A percentile compares a stretch with the other conserved stretches of the same genome.
These are phyloP conservation scores for Poeciliopsis retropinna DNA, from an alignment of 2,113 vertebrate genomes.

Conservation along the genomic window DNA sequence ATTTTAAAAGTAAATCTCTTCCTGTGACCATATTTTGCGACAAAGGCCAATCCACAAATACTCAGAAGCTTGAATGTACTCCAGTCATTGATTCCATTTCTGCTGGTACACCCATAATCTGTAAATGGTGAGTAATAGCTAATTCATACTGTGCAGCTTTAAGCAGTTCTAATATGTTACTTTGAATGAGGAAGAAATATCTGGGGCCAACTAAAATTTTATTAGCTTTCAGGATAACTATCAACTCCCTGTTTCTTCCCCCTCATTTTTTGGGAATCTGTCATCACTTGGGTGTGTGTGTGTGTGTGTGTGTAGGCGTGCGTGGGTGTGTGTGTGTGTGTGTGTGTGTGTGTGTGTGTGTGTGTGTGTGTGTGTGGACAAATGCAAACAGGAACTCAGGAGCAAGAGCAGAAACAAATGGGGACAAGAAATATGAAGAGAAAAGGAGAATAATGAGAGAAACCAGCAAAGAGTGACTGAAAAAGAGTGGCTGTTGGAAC, in stretches of 20 bases:
- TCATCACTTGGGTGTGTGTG: too few relatives aligned
- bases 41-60: slow-evolving; percentile 25
- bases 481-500: too few relatives aligned
- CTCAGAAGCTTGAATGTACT: slow-evolving; percentile 47
- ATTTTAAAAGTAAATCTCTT: slow-evolving; percentile 59
- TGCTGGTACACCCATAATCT: not conserved
- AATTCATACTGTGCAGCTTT: too few relatives aligned
- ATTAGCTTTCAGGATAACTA: not conserved
- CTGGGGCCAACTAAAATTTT: not conserved
- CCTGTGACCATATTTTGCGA: slow-evolving; percentile 15
- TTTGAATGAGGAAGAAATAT: not conserved
- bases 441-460: too few relatives aligned
- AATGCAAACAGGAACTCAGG: too few relatives aligned
- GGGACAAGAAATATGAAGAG: too few relatives aligned
- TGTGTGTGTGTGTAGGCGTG: too few relatives aligned
- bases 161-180: not conserved
- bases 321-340: too few relatives aligned
- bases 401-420: too few relatives aligned
- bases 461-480: too few relatives aligned
- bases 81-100: slow-evolving; percentile 20
- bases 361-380: too few relatives aligned
- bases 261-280: not conserved
- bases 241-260: not conserved
- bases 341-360: too few relatives aligned
- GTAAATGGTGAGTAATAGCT: not conserved